phyloP scores from a whole-genome alignment of 2,888 invertebrate species.

The Tiliacea citrago region DNA sequence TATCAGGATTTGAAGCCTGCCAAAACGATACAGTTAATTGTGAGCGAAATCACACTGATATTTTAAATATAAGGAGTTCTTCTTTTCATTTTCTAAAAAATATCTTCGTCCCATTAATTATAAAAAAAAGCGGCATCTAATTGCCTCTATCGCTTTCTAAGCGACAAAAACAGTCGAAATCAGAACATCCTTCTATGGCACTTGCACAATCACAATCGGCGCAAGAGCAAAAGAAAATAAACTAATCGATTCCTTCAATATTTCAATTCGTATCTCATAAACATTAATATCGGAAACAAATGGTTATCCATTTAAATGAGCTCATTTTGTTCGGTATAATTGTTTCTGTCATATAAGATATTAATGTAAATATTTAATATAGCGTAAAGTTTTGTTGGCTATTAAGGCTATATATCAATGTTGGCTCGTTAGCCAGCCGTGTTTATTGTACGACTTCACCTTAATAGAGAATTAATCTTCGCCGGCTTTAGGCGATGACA shows the following conservation, averaged over 20 bases:
- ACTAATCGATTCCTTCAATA: slow-evolving; percentile 47
- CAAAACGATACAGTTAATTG: not conserved
- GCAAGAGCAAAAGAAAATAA: slow-evolving; percentile 39
- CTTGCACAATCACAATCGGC: slow-evolving; percentile 20
- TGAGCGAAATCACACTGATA: not conserved
- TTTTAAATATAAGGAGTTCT: not conserved
- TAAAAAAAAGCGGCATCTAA: slow-evolving; percentile 23
- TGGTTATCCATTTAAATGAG: slow-evolving; percentile 64
- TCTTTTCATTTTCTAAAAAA: not conserved
- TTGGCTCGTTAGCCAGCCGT: slow-evolving; percentile 65
- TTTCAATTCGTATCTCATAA: slow-evolving; percentile 58
- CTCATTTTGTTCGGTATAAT: slow-evolving; percentile 65
- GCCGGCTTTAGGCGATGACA: slow-evolving; percentile 77
- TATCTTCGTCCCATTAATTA: slow-evolving; percentile 4
- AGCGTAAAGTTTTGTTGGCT: slow-evolving; percentile 58
- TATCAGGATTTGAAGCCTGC: no score
- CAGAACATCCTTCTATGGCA: slow-evolving; percentile 44
- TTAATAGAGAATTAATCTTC: slow-evolving; percentile 76
- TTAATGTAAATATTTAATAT: slow-evolving; percentile 69
- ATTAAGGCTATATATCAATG: slow-evolving; percentile 69
- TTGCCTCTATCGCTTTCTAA: slow-evolving; percentile 37
- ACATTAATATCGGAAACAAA: slow-evolving; percentile 62
- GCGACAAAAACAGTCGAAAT: slow-evolving; percentile 27
- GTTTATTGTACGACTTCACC: slow-evolving; percentile 65
- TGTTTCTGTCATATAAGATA: slow-evolving; percentile 66